Percentiles rank a stretch among this genome's conserved stretches.
Evolutionary conservation across 2,797 vertebrate species (phyloP).

Genomic region (Vipera ursinii): DNA sequence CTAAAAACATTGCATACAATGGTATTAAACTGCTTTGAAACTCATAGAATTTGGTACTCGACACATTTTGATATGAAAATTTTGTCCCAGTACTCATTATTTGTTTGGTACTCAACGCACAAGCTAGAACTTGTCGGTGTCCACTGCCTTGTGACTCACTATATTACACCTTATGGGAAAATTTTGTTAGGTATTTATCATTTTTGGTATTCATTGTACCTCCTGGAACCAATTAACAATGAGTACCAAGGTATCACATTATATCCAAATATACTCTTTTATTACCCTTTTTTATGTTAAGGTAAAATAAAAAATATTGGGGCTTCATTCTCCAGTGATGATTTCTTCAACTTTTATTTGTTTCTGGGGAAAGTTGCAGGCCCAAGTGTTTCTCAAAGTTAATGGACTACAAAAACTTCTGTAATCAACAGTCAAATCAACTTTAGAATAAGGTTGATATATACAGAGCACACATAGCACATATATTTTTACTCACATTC

Average conservation of each 20-base stretch:
- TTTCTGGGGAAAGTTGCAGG: background rate
- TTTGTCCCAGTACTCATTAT: background rate
- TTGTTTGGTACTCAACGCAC: background rate
- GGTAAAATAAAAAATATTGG: background rate
- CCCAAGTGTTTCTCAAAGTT: background rate
- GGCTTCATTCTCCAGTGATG: background rate
- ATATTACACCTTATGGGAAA: background rate
- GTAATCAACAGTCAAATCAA: background rate
- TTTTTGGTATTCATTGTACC: background rate
- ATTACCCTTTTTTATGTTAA: background rate
- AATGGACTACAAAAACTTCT: background rate
- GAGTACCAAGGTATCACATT: background rate
- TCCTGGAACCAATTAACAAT: background rate
- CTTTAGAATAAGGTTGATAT: background rate
- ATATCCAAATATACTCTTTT: background rate
- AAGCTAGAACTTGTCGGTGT: background rate
- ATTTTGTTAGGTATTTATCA: background rate
- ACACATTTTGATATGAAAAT: background rate
- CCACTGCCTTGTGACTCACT: background rate
- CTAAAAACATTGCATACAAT: background rate
- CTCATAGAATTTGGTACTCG: background rate
- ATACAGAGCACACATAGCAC: background rate
- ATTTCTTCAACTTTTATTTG: background rate
- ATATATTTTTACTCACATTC: background rate
- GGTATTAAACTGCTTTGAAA: background rate